These are phyloP conservation scores for Mallotus villosus DNA, from an alignment of 2,797 vertebrate genomes.

Conservation along the genomic window DNA sequence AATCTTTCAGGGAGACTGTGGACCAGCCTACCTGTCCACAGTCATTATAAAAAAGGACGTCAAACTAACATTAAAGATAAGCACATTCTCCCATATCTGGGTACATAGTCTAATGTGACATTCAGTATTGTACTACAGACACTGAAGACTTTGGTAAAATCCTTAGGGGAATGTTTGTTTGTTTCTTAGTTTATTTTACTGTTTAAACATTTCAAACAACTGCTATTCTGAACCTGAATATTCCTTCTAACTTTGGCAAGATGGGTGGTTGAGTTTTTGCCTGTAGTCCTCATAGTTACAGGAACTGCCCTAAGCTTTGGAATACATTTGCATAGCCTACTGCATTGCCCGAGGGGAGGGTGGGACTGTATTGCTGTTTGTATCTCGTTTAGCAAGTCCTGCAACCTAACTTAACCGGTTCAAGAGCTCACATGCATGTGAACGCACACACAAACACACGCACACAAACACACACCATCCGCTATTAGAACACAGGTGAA, in stretches of 20 bases:
- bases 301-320: constrained; percentile 58
- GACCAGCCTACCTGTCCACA: too few relatives aligned
- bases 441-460: not conserved
- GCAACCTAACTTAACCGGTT: constrained; percentile 65
- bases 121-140: too few relatives aligned
- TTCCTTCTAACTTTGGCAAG: constrained; percentile 19
- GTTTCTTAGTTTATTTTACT: constrained; percentile 20
- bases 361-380: constrained; percentile 56
- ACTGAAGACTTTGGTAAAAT: not conserved
- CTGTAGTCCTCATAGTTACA: constrained; percentile 50
- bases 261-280: constrained; percentile 5
- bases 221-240: constrained; percentile 58
- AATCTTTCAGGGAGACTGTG: too few relatives aligned
- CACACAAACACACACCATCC: constrained; percentile 4
- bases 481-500: constrained; percentile 1
- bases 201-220: constrained; percentile 48
- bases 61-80: too few relatives aligned
- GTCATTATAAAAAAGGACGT: too few relatives aligned
- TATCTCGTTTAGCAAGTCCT: constrained; percentile 59
- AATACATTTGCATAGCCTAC: constrained; percentile 71
- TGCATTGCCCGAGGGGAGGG: constrained; percentile 62
- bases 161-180: constrained; percentile 46
- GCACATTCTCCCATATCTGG: too few relatives aligned
- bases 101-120: too few relatives aligned
- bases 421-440: constrained; percentile 12